Base-by-base conservation (phyloP, 2,113 vertebrate genomes). In the Triplophysa tibetana region DNA sequence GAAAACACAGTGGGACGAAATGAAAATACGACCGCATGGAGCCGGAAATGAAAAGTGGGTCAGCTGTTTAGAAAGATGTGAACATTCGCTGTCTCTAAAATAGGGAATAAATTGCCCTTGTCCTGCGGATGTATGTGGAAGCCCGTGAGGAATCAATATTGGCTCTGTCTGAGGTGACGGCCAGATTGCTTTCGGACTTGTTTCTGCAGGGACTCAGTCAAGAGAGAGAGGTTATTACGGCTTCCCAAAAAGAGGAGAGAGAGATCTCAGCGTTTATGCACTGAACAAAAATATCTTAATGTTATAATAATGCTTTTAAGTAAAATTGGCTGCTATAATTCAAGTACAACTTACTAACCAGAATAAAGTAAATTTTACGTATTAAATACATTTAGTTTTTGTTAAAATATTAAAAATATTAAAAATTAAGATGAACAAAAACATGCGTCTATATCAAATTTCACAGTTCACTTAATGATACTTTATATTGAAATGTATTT, bases 171-270 rank as follows among this genome's bases (percentile, higher is more conserved):
- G 84, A 85, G 88, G 86, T 89, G 89, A 92, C 88, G 86, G 86
- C 88, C 83, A 92, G 91, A 91, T 92, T 90, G 90, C 90, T 90
- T 92, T 90, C 85, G 84, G 90, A 91, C 89, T 91, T 82, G 90
- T 91, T 92, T 91, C 89, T 88, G 86, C 85, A 61, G 70, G 43
- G 67, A 75, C 83, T 85, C 84, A 87, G 87, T 86, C 81, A 2
- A 88, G 84, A 91, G 88, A 78, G 69, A 87, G 87, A 87, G 87
- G 26, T 29, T 29, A 29, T 33, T 33, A 33, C 33, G 4, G 33
- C 33, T 33, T 33, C 29, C 33, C 33, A 33, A 33, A 33, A 33
- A 33, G 33, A 33, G 33, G 82, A 83, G 86, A 87, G 86, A 87
- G 87, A 86, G 77, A 76, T 33, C 33, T 6, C 3, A 6, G 33